These are phyloP conservation scores for Arctia plantaginis DNA, from an alignment of 2,888 invertebrate genomes.

Conservation along the genomic window DNA sequence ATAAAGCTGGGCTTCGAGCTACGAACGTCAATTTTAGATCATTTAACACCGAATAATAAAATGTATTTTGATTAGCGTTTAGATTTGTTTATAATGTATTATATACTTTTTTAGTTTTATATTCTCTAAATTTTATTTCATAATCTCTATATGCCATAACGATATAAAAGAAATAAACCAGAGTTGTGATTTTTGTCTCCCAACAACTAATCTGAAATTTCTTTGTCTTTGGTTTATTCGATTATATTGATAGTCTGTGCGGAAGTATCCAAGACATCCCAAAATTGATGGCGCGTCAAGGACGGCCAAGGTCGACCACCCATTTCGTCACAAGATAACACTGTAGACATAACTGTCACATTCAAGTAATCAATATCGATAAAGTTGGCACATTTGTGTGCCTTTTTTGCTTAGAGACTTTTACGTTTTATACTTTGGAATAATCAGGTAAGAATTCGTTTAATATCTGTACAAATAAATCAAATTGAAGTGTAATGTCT, in stretches of 20 bases:
- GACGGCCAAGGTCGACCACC: slow-evolving; percentile 66
- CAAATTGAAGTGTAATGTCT: no score
- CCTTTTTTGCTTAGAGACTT: slow-evolving; percentile 15
- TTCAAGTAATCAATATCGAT: slow-evolving; percentile 28
- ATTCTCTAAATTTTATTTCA: background rate
- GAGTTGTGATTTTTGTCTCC: background rate
- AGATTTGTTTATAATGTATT: background rate
- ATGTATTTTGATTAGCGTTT: background rate
- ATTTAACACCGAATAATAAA: background rate
- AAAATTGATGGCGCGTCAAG: slow-evolving; percentile 67
- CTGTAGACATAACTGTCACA: slow-evolving; percentile 20
- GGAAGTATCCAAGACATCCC: slow-evolving; percentile 41
- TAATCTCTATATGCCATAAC: background rate
- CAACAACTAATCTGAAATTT: background rate
- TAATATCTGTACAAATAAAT: no score
- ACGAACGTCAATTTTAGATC: background rate
- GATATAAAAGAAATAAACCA: background rate
- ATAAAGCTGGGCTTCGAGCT: background rate
- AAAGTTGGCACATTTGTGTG: slow-evolving; percentile 27
- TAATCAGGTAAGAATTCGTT: no score
- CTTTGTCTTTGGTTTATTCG: background rate
- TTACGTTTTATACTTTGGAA: background rate
- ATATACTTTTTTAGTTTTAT: background rate
- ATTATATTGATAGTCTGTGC: slow-evolving; percentile 2
- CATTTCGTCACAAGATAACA: slow-evolving; percentile 39